Base-by-base conservation (phyloP, 2,888 invertebrate species). In the Onchidella celtica region DNA sequence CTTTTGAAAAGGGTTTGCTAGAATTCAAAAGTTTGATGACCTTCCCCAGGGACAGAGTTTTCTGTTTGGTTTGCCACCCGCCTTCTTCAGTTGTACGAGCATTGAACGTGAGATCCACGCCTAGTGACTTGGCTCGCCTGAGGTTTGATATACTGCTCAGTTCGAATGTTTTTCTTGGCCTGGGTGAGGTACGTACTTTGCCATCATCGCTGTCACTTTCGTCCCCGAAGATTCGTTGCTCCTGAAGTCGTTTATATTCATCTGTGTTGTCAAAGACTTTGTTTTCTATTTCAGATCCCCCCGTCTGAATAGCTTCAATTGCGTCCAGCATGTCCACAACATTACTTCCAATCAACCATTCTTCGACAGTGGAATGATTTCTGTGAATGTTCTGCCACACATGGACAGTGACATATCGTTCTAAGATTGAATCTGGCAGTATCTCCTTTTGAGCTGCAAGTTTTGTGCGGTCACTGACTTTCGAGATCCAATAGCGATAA, bases 281-380 rank as follows among this genome's bases (percentile, higher is more conserved):
- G 4, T 11, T 11, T 4, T n/a, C 6, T 6, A 11, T 29, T 17
- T 3, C 29, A 4, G 65, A 6, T 34, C 6, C 1, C 11, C 21
- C 29, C 36, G 36, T 61, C 63, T n/a, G 4, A 38, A 69, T 29
- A 24, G 29, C 24, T 69, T 69, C 69, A n/a, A 69, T 69, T 11
- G 9, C 24, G 40, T 14, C n/a, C 6, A 69, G 24, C 36, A 38
- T 69, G 9, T 69, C 69, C 11, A 38, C 69, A 4, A 69, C 14
- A 6, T 9, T 38, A n/a, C 24, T 34, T 3, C 72, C 72, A 27
- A 72, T 27, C 3, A 72, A 6, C 72, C 72, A 72, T 3, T 24
- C 55, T 29, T 57, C n/a, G 6, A 72, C n/a, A 24, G 29, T 57
- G 24, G 38, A 3, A 55, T 72, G 4, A 3, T 27, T 3, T 14